Base-by-base conservation (phyloP, 1,140 invertebrate species). In the Cotesia typhae region DNA sequence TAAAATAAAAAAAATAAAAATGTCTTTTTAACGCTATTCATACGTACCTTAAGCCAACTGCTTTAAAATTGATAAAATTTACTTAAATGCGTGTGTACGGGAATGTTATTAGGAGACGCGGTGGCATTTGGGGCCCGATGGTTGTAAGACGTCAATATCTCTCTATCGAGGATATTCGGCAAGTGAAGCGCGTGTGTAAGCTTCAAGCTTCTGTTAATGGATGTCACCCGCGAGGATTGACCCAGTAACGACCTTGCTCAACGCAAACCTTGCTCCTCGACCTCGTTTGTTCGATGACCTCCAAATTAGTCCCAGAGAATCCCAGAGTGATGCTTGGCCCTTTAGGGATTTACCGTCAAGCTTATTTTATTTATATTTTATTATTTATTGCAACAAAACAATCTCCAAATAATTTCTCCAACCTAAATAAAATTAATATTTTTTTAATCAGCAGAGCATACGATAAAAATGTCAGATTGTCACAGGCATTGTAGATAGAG, bases 201-300 rank as follows among this genome's bases (percentile, higher is more conserved):
- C 36, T 75, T 68, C 63, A 57, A 47, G 41, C 41, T 47, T 47
- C 41, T 47, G 41, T 67, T 78, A 77, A 78, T 75, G 67, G 73
- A 63, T 60, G 36, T 41, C 65, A 55, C 60, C 71, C 70, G 17
- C 28, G 52, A 75, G 69, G 71, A 77, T 74, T 73, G 72, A 70
- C 63, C 72, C 67, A 77, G 70, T 77, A 75, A 78, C 69, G 75
- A 76, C 73, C 74, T 74, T 73, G 65, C 66, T 71, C 72, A 71
- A 75, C 53, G 64, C 69, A 51, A 37, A 70, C 36, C 64, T 55
- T 55, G 53, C 28, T 53, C 41, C 41, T 61, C 28, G 68, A 71
- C 67, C 65, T 68, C 67, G 74, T 76, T 76, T 76, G 72, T 77
- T 73, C 75, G 73, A 77, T 76, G 75, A 78, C 75, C 71, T 70